Base-by-base conservation (phyloP, 2,113 vertebrate species). In the Oceanites oceanicus region DNA sequence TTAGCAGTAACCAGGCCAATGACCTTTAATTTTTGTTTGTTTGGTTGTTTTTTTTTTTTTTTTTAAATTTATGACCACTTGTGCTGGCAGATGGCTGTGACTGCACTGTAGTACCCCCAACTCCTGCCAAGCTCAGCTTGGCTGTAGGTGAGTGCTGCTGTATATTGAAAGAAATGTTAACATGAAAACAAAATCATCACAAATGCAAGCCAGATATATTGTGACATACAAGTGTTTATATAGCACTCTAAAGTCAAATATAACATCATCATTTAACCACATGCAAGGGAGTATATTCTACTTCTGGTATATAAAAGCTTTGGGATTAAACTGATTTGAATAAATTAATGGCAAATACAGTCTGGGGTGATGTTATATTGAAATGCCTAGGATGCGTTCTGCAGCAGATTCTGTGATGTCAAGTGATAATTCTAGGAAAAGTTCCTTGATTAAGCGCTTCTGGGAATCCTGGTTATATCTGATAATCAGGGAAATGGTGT, bases 81-180 rank as follows among this genome's bases (percentile, higher is more conserved):
- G 81, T 27, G 30, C 30, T 65, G 94, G 95, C 96, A 97, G 90
- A 86, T 96, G 96, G 92, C 70, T 87, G 77, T 21, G 58, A 84
- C 89, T 91, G 59, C 50, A 16, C 38, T 71, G 87, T 87, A 34
- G 78, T 19, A 88, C 23, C 32, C 76, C 82, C 68, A 93, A 63
- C 91, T 95, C 90, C 94, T 97, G 96, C 96, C 97, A 96, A 91
- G n/a, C 70, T 73, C 78, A 94, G 55, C 72, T 84, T 30, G 36
- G 52, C 34, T 9, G 7, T 70, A 68, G 6, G 6, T 73, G 83
- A 92, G 91, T 85, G 79, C 40, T 78, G 71, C 56, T 91, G 44
- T 68, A 25, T 23, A 22, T 52, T 56, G 56, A 83, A 79, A 66
- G 53, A 92, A 97, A 49, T 38, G 13, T 72, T 92, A 62, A 42